Percentiles rank a stretch among this genome's conserved stretches.
phyloP scores from a whole-genome alignment of 2,113 vertebrate species.

The Gracilinanus agilis region DNA sequence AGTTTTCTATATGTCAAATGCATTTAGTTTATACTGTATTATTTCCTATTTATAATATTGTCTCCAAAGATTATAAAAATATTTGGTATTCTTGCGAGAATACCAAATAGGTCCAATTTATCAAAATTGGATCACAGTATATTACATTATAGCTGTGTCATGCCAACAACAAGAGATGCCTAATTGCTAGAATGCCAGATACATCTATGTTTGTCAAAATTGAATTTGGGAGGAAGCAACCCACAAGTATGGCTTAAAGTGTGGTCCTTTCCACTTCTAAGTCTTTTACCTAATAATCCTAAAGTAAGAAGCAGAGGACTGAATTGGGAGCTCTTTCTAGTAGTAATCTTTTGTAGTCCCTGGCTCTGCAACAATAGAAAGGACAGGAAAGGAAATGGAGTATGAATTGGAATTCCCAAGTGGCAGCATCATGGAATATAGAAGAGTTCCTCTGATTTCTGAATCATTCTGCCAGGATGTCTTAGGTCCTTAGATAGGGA shows the following conservation, averaged over 20 bases:
- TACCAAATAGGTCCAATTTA: neutral
- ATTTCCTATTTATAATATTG: no score
- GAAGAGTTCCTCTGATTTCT: neutral
- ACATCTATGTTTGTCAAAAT: neutral
- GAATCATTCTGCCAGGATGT: neutral
- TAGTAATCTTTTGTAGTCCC: neutral
- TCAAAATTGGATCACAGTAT: neutral
- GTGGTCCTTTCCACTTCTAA: neutral
- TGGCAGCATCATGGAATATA: neutral
- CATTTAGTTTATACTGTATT: neutral
- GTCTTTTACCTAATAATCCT: neutral
- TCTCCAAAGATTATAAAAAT: no score
- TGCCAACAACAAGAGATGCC: neutral
- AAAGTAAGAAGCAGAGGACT: neutral
- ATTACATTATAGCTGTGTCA: neutral
- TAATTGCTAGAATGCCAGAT: neutral
- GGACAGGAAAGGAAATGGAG: neutral
- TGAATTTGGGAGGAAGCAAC: neutral
- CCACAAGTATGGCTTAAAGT: neutral
- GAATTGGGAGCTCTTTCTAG: neutral
- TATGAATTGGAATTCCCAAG: neutral
- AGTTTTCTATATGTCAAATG: neutral
- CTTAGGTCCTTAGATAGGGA: neutral
- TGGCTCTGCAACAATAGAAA: neutral
- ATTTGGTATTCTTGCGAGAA: no score